These are phyloP conservation scores for Lynx canadensis DNA, from an alignment of 2,113 vertebrate species.

Conservation along the genomic window DNA sequence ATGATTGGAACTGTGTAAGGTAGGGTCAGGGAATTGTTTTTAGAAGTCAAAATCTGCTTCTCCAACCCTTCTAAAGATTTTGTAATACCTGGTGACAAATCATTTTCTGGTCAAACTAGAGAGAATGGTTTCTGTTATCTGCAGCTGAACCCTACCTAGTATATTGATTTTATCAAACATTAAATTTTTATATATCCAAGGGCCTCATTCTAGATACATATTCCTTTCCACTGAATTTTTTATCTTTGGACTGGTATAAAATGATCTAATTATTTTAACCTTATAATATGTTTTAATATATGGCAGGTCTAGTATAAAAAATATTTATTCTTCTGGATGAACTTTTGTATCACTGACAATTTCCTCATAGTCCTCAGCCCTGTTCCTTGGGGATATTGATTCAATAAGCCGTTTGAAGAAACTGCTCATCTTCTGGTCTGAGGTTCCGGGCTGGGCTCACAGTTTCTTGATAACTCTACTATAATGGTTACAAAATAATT, in stretches of 20 bases:
- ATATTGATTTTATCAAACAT: background rate
- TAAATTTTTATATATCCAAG: background rate
- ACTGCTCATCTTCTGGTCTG: background rate
- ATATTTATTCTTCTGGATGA: background rate
- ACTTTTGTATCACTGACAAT: background rate
- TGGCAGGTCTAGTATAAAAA: background rate
- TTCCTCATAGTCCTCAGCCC: background rate
- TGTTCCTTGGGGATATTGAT: background rate
- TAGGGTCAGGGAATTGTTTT: background rate
- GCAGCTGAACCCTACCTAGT: background rate
- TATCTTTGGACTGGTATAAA: background rate
- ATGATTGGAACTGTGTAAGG: background rate
- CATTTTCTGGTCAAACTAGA: background rate
- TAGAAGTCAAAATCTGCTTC: background rate
- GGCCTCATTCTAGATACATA: background rate
- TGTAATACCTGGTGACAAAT: background rate
- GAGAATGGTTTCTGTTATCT: background rate
- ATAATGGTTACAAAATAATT: background rate
- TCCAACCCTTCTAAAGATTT: background rate
- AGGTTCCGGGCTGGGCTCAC: background rate
- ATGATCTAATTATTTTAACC: background rate
- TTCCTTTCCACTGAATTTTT: background rate
- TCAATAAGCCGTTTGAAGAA: background rate
- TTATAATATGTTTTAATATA: background rate
- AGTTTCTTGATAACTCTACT: background rate